Conservation (phyloP, 2,113 vertebrate genomes). For the Dermatemys mawii region DNA sequence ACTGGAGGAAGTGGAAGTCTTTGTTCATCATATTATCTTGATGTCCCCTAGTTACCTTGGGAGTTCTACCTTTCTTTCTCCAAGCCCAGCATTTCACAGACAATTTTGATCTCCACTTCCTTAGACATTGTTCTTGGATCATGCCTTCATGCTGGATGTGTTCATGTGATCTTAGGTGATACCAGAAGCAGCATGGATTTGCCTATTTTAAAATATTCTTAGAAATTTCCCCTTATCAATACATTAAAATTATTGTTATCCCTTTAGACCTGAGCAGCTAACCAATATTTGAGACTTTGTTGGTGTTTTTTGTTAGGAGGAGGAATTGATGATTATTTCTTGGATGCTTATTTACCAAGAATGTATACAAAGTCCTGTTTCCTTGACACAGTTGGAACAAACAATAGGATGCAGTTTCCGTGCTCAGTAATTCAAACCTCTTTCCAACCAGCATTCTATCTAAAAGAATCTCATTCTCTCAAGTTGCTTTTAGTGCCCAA, state of each 20-base stretch:
- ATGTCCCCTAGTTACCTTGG: not conserved
- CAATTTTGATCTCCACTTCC: slow-evolving; percentile 19
- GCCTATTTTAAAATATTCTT: slow-evolving; percentile 54
- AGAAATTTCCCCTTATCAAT: slow-evolving; percentile 61
- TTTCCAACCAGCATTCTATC: not conserved
- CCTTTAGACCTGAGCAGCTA: not conserved
- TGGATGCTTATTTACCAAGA: not conserved
- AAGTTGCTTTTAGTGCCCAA: not conserved
- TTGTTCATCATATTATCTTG: not conserved
- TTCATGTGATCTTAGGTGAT: slow-evolving; percentile 10
- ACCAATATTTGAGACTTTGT: not conserved
- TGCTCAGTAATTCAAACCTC: not conserved
- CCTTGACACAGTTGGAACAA: not conserved
- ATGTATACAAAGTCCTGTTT: not conserved
- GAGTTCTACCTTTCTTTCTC: not conserved
- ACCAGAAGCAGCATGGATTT: slow-evolving; percentile 8
- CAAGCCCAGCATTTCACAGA: not conserved
- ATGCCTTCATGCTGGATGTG: not conserved
- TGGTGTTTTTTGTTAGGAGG: not conserved
- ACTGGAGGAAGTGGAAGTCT: not conserved
- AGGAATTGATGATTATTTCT: not conserved
- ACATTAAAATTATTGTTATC: slow-evolving; percentile 40
- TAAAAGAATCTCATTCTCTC: not conserved
- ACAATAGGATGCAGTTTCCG: not conserved
- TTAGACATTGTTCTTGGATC: not conserved